Evolutionary conservation across 2,888 invertebrate species (phyloP), one percentile per base, ranked within the genome.

Genomic region (Bibio marci): DNA sequence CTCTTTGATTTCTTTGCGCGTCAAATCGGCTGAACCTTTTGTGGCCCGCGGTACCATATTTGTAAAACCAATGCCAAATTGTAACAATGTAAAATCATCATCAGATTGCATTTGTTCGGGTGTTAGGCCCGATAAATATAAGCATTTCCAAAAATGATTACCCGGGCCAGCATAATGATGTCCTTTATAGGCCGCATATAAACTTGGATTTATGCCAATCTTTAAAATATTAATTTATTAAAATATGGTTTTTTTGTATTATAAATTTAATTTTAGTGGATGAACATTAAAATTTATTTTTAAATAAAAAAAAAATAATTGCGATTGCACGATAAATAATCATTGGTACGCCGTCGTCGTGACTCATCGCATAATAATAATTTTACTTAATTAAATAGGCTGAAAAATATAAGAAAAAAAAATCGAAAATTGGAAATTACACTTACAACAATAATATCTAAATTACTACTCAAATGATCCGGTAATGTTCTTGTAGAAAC

Each of bases 121-220:
- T 13, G 92, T 94, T 41, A 97, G 70, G 7, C 94, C 94, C 35
- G 92, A 88, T 48, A 94, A 67, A 64, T 87, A 92, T 45, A 95
- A 68, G 61, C 94, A 95, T 69, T 94, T 94, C 95, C 95, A 97
- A 68, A 97, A 95, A 68, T 97, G 97, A 67, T 97, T 97, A 34
- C 95, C 95, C 34, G 94, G 94, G 38, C 95, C 95, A 39, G 95
- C 94, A 69, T 97, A 97, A 65, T 97, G 94, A 65, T 95, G 95
- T 3, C 94, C 94, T 63, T 92, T 91, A 67, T 90, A 92, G 46
- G 95, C 95, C 48, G 95, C 94, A 66, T 90, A 91, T 53, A 94
- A 67, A 3, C 95, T 94, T 11, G 95, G 95, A 70, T 97, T 97
- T 52, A 95, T 94, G 48, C 95, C 95, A 67, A 97, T 87, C 94